phyloP scores from a whole-genome alignment of 1,140 invertebrate species.

The Ditylenchus dipsaci region DNA sequence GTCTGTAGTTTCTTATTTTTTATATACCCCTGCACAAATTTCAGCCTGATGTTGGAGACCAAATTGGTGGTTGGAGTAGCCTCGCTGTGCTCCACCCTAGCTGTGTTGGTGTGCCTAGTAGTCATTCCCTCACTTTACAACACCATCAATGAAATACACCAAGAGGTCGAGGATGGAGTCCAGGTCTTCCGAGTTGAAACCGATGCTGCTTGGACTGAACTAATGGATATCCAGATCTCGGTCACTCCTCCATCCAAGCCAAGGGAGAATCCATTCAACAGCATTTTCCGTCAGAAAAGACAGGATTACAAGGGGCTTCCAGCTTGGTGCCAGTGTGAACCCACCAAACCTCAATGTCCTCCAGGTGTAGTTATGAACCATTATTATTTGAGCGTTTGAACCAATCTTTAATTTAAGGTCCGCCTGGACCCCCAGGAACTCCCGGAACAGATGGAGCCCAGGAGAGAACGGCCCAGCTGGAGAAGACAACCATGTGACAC shows the following conservation, averaged over 20 bases:
- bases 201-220: constrained; percentile 44
- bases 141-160: constrained; percentile 31
- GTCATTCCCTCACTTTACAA: constrained; percentile 32
- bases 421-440: constrained; percentile 41
- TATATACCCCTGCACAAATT: no score
- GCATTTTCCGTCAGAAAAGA: constrained; percentile 42
- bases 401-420: constrained; percentile 11
- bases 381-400: neutral
- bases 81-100: constrained; percentile 29
- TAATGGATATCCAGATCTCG: constrained; percentile 40
- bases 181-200: constrained; percentile 44
- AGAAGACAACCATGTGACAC: constrained; percentile 6
- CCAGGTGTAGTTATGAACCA: constrained; percentile 36
- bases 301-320: constrained; percentile 34
- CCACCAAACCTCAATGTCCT: constrained; percentile 40
- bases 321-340: constrained; percentile 46
- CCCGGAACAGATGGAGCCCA: constrained; percentile 16
- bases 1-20: no score
- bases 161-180: constrained; percentile 37
- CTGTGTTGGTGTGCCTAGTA: constrained; percentile 27
- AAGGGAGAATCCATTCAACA: constrained; percentile 35
- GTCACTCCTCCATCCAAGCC: constrained; percentile 38
- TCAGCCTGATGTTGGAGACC: constrained; percentile 20
- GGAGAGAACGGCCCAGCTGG: constrained; percentile 38
- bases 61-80: constrained; percentile 37